Conservation (phyloP, 2,888 invertebrate genomes). For the Spisula solida region DNA sequence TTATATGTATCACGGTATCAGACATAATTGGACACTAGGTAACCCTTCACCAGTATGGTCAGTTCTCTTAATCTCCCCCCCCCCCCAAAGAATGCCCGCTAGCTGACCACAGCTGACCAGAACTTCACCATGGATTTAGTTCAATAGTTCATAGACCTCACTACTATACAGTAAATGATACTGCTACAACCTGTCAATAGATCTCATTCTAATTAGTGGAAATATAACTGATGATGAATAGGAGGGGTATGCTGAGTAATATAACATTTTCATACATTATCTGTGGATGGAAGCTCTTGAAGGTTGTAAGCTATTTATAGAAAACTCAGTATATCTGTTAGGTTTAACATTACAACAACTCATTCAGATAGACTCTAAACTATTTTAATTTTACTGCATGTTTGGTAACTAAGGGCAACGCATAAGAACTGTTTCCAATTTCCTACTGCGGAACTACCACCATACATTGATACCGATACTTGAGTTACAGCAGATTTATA, state of each 20-base stretch:
- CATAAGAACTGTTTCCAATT: not conserved
- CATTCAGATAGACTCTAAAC: conserved; percentile 2
- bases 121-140: conserved; percentile 41
- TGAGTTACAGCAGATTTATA: too few species aligned
- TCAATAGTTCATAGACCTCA: conserved; percentile 59
- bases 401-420: conserved; percentile 27
- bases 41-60: not conserved
- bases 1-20: too few species aligned
- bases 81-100: not conserved
- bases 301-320: not conserved
- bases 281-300: not conserved
- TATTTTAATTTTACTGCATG: conserved; percentile 2
- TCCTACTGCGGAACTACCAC: not conserved
- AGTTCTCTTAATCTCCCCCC: not conserved
- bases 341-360: not conserved
- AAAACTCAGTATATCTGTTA: not conserved
- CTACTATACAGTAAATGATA: not conserved
- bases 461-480: not conserved
- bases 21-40: too few species aligned
- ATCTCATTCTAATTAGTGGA: not conserved
- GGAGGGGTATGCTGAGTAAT: not conserved
- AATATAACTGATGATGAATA: not conserved
- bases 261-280: not conserved
- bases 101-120: conserved; percentile 63
- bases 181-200: not conserved